These are phyloP conservation scores for Thereva nobilitata DNA, from an alignment of 2,888 invertebrate genomes.

Conservation along the genomic window DNA sequence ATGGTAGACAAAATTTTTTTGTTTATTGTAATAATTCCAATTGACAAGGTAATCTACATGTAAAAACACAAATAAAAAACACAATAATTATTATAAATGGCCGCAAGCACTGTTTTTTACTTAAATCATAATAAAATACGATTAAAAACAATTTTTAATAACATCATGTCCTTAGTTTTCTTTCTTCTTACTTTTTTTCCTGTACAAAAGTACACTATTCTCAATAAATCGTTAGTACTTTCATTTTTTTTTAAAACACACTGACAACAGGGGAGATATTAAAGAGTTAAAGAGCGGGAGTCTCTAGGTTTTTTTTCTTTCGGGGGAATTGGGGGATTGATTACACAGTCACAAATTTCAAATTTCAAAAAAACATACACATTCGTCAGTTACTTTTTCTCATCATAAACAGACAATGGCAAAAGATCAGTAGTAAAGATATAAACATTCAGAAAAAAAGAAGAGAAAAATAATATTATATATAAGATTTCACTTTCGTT, in stretches of 20 bases:
- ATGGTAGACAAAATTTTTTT: conserved; percentile 28
- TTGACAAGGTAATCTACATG: conserved; percentile 30
- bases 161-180: background rate
- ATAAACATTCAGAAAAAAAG: conserved; percentile 21
- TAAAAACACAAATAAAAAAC: conserved; percentile 26
- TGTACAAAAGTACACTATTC: conserved; percentile 13
- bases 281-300: too few relatives aligned
- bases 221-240: background rate
- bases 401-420: conserved; percentile 3
- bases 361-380: conserved; percentile 6
- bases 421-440: conserved; percentile 9
- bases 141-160: conserved; percentile 11
- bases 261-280: conserved; percentile 4
- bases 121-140: conserved; percentile 28
- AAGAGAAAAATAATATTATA: too few relatives aligned
- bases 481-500: too few relatives aligned
- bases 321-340: background rate
- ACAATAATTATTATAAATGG: conserved; percentile 8
- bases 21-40: conserved; percentile 12
- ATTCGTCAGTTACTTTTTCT: conserved; percentile 13
- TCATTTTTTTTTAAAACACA: conserved; percentile 17
- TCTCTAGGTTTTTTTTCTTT: too few relatives aligned
- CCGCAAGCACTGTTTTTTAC: conserved; percentile 19
- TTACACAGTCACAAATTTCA: conserved; percentile 25
- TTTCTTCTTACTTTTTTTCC: background rate